Base-by-base conservation (phyloP, 2,888 invertebrate genomes). In the Andrena chrysosceles region DNA sequence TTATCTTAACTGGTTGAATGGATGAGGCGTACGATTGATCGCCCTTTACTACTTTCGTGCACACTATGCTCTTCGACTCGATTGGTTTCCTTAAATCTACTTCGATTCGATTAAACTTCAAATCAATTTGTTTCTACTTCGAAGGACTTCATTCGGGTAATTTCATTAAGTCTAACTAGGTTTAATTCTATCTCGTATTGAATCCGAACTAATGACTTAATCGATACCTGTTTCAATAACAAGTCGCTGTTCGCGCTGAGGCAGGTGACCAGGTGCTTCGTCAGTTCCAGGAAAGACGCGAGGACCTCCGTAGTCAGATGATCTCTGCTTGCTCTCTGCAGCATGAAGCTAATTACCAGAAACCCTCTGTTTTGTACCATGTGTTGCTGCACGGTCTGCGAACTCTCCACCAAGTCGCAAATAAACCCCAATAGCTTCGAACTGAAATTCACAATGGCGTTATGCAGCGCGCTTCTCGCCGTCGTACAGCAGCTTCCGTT, bases 291-390 rank as follows among this genome's bases (percentile, higher is more conserved):
- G 95, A 98, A 98, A 49, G 98, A 98, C 78, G 98, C 97, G 79
- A 99, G 96, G 54, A 99, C 99, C 94, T 99, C 98, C 59, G 98
- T 96, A 10, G 98, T 99, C 72, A 99, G 96, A 94, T 99, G 99
- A 92, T 99, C 98, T 85, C 98, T 95, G 71, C 97, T 97, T 82
- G 98, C 98, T 90, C 98, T 96, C 94, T 99, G 98, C 91, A 99
- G 96, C 96, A 99, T 98, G 94, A 98, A 99, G 89, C 99, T 98
- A 94, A 99, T 99, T 86, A 99, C 99, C 91, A 99, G 96, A 95
- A 99, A 99, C 81, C 99, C 99, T 90, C 99, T 97, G 94, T 99
- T 99, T 94, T 99, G 99, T 94, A 99, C 98, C 97, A 99, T 98
- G 94, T 99, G 99, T 94, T 99, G 99, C 94, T 99, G 99, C 80